Conservation (phyloP, 1,140 invertebrate species). For the Caligus rogercresseyi region DNA sequence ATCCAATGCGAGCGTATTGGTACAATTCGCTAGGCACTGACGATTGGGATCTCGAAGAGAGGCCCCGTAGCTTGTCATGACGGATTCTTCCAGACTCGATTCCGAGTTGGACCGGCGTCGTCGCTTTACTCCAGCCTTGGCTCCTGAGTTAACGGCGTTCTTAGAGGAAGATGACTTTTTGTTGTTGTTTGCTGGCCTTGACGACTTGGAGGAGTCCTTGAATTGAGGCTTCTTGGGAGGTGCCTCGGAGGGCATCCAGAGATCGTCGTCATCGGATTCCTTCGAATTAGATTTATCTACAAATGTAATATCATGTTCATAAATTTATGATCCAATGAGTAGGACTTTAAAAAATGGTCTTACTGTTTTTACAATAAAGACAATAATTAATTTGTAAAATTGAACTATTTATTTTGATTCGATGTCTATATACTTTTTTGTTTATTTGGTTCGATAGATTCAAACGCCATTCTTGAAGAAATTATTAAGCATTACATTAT, state of each 20-base stretch:
- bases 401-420: no score
- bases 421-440: no score
- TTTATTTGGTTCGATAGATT: no score
- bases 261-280: neutral
- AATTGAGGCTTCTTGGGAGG: neutral
- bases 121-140: no score
- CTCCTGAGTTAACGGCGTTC: neutral
- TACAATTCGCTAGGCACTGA: constrained; percentile 38
- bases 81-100: neutral
- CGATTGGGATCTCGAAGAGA: neutral
- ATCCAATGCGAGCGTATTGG: constrained; percentile 52
- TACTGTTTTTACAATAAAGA: no score
- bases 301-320: no score
- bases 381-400: no score
- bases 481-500: no score
- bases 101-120: neutral
- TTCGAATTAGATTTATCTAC: neutral
- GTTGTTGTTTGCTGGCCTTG: neutral
- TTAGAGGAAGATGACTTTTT: neutral
- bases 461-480: no score
- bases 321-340: no score
- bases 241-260: neutral
- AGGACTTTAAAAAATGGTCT: no score
- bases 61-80: neutral
- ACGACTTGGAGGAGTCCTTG: neutral